Percentiles rank a stretch among this genome's conserved stretches.
These are phyloP conservation scores for Patella depressa DNA, from an alignment of 2,888 invertebrate genomes.

Conservation along the genomic window DNA sequence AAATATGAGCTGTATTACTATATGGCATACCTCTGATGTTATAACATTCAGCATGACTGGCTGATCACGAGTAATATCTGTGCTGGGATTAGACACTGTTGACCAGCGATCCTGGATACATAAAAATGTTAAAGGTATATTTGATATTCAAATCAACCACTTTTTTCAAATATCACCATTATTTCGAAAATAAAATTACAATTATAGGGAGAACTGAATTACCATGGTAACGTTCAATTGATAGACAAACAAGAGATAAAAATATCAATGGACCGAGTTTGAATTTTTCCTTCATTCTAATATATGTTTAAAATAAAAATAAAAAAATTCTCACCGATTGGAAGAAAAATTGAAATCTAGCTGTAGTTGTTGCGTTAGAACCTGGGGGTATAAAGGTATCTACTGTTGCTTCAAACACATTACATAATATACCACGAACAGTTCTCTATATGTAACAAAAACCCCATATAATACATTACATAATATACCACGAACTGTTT, in stretches of 20 bases:
- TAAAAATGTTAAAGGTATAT: conserved; percentile 16
- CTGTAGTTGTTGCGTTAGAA: conserved; percentile 32
- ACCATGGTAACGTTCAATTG: too few relatives aligned
- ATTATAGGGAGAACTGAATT: too few relatives aligned
- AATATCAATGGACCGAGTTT: too few relatives aligned
- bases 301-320: too few relatives aligned
- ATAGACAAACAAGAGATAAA: too few relatives aligned
- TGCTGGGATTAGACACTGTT: conserved; percentile 41
- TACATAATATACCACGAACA: conserved; percentile 57
- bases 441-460: conserved; percentile 52
- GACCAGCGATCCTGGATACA: conserved; percentile 45
- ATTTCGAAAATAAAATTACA: too few relatives aligned
- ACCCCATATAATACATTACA: too few relatives aligned
- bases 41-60: conserved; percentile 46
- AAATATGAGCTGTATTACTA: too few relatives aligned
- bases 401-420: conserved; percentile 53
- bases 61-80: conserved; percentile 38
- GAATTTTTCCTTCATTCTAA: too few relatives aligned
- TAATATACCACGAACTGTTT: background rate
- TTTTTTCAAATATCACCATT: background rate
- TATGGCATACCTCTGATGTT: conserved; percentile 21
- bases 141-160: conserved; percentile 16
- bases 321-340: conserved; percentile 44
- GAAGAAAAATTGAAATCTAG: conserved; percentile 55
- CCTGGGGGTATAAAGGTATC: conserved; percentile 43